phyloP scores from a whole-genome alignment of 2,113 vertebrate species.

The Vicugna pacos region DNA sequence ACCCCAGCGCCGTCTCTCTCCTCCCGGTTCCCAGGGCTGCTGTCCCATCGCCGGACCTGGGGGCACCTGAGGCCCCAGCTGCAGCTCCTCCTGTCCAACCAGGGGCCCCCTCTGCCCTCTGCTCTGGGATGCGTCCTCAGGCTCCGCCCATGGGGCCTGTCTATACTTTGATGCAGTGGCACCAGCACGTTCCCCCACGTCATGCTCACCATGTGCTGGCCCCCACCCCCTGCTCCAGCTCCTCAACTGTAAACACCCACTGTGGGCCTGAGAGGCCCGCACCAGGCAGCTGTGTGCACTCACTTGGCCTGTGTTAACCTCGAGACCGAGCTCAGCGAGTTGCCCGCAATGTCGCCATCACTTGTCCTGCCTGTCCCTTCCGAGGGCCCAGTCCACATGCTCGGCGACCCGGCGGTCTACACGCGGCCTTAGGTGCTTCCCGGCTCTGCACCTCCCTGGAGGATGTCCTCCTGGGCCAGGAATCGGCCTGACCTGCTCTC shows the following conservation, averaged over 20 bases:
- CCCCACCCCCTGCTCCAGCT: accelerated
- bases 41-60: background rate
- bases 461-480: background rate
- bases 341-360: background rate
- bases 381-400: background rate
- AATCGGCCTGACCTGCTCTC: background rate
- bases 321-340: no score
- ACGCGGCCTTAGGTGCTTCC: background rate
- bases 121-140: background rate
- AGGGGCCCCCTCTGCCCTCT: background rate
- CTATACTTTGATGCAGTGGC: background rate
- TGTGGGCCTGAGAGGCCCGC: background rate
- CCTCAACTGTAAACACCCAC: background rate
- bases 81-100: background rate
- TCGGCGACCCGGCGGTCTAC: background rate
- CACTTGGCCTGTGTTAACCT: background rate
- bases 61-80: no score
- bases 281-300: accelerated
- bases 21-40: background rate
- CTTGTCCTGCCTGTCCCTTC: no score
- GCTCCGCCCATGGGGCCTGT: no score
- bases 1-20: background rate
- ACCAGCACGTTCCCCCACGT: background rate
- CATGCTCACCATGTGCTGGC: accelerated
- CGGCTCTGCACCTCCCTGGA: background rate